These are phyloP conservation scores for Ptilorrhoa leucosticta DNA, from an alignment of 2,113 vertebrate genomes.

Conservation along the genomic window DNA sequence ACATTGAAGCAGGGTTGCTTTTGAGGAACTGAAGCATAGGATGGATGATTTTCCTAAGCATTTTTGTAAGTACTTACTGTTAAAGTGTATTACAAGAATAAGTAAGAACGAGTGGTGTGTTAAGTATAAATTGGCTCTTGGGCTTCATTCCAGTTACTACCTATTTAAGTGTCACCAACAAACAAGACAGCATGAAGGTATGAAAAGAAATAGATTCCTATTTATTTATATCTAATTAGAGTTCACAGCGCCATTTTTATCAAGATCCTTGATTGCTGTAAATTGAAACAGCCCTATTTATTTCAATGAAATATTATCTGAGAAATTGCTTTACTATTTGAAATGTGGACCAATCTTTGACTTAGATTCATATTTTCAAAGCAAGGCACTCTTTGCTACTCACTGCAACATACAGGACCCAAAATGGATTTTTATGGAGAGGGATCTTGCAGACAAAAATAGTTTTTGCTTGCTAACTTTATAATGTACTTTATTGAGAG, in stretches of 20 bases:
- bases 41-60: neutral
- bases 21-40: neutral
- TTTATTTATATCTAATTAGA: neutral
- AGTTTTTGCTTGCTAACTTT: neutral
- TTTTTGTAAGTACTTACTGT: neutral
- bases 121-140: neutral
- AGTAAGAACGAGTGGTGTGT: neutral
- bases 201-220: neutral
- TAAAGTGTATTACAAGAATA: neutral
- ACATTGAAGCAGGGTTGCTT: neutral
- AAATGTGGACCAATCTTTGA: neutral
- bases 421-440: neutral
- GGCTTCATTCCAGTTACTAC: conserved; percentile 31
- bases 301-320: neutral
- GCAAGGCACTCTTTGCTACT: neutral
- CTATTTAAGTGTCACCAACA: neutral
- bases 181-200: neutral
- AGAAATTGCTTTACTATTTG: neutral
- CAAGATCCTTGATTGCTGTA: neutral
- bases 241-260: neutral
- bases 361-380: neutral
- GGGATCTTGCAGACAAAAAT: neutral
- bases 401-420: neutral
- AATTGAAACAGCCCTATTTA: neutral
- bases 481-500: neutral